Evolutionary conservation across 2,797 vertebrate genomes (phyloP), one percentile per base, ranked within the genome.

Genomic region (Sebastes diploproa): DNA sequence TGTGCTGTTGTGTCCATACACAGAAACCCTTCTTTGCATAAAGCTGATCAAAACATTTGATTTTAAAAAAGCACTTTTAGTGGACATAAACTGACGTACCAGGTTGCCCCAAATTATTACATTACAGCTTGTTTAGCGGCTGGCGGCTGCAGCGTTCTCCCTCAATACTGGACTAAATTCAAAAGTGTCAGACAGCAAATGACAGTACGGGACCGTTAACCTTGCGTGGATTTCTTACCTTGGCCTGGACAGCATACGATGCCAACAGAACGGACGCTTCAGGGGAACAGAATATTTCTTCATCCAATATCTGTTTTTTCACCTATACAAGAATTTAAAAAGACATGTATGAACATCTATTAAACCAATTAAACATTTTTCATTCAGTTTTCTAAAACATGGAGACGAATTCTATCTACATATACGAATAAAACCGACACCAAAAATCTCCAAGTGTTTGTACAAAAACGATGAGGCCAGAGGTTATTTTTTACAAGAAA

Each of bases 271-370:
- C 97, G 6, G 97, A 97, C 52, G 97, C 97, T 93, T 99, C 97
- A 3, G 97, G 97, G 69, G 97, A 98, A 78, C 98, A 99, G 90
- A 97, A 97, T 86, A 99, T 99, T 92, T 98, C 97, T 82, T 98
- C 98, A 93, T 98, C 96, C 80, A 99, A 88, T 87, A 98, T 98
- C 93, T 98, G 97, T 74, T 98, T 98, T 93, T 99, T 98, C 74
- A 99, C 97, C 98, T 99, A 87, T 80, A 80, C n/a, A 72, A 62
- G 2, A 87, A 23, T 12, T 58, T 71, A 30, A 72, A 72, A 50
- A 29, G 18, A 78, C 11, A 79, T 1, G 13, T 23, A 71, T 34
- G 50, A 80, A 72, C 12, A 65, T 22, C 14, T 13, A 7, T 6
- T 63, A 1, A 64, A 62, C 8, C 13, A n/a, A 18, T 14, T 4